Base-by-base conservation (phyloP, 2,888 invertebrate genomes). In the Andrena trimmerana region DNA sequence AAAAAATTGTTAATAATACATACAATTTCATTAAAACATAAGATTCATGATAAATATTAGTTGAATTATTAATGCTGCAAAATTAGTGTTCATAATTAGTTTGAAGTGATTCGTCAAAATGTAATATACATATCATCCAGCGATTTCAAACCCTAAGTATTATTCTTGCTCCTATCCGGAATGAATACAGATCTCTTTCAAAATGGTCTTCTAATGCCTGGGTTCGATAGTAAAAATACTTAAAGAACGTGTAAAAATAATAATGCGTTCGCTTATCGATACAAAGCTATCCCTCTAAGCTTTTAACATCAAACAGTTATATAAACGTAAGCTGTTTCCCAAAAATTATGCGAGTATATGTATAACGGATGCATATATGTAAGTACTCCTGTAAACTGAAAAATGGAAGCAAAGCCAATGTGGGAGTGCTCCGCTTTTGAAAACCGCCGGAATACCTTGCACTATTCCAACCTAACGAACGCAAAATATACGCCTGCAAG, bases 311-410 rank as follows among this genome's bases (percentile, higher is more conserved):
- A 62, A 33, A 54, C 5, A 71, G 50, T 71, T 59, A 31, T 8
- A 60, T n/a, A 2, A 78, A 48, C 48, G 31, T 8, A 20, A 1
- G 29, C 50, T 68, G 72, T 42, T 65, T 5, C n/a, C 20, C 7
- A 66, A 70, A 70, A 54, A 20, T 8, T 36, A 77, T 2, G 13
- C 16, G 42, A 68, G 31, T 67, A 42, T 33, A 52, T 67, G 59
- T 59, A 60, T 29, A 66, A 70, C 10, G 57, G 33, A 29, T 36
- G 24, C 24, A n/a, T n/a, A 52, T 67, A 50, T 31, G 50, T 68
- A 73, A 62, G 60, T 42, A 65, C 13, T 68, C 81, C 80, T 79
- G 63, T 68, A 16, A 73, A 70, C 10, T 63, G 8, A 48, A 78
- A 78, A 57, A 52, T 13, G 42, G 65, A 24, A 63, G 31, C 48